Evolutionary conservation across 1,140 invertebrate genomes (phyloP).

Genomic region (Macrobrachium rosenbergii): DNA sequence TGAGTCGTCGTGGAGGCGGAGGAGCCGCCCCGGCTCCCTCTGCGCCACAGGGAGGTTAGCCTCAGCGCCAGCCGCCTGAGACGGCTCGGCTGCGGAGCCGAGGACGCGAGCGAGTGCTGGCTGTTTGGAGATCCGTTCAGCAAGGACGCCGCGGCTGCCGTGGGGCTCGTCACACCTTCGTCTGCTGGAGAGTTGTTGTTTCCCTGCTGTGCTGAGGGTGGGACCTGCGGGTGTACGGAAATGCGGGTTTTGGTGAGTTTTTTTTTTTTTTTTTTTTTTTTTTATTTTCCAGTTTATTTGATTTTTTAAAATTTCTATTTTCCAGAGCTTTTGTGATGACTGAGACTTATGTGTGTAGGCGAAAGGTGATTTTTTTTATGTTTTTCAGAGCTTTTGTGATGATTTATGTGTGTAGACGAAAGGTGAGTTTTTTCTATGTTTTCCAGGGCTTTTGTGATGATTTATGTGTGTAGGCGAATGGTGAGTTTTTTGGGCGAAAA

Average conservation of each 20-base stretch:
- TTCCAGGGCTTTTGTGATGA: too few species aligned
- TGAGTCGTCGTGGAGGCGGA: not conserved
- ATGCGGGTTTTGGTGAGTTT: not conserved
- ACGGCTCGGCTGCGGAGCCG: not conserved
- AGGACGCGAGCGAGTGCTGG: not conserved
- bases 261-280: too few species aligned
- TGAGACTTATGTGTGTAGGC: too few species aligned
- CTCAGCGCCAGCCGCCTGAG: conserved; percentile 9
- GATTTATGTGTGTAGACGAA: too few species aligned
- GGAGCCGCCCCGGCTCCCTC: not conserved
- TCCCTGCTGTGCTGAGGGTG: not conserved
- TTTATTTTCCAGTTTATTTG: too few species aligned
- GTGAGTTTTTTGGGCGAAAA: too few species aligned
- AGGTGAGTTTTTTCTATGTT: too few species aligned
- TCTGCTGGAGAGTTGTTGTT: not conserved
- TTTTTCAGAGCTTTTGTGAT: too few species aligned
- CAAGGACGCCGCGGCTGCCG: conserved; percentile 26
- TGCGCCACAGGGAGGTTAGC: not conserved
- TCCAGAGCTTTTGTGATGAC: too few species aligned
- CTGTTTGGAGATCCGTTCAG: conserved; percentile 29
- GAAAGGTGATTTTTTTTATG: too few species aligned
- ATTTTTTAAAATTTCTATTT: too few species aligned
- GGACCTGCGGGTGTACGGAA: not conserved
- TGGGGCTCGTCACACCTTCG: conserved; percentile 2
- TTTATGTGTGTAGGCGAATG: too few species aligned